Conservation (phyloP, 2,113 vertebrate species). For the Oreochromis spilurus region DNA sequence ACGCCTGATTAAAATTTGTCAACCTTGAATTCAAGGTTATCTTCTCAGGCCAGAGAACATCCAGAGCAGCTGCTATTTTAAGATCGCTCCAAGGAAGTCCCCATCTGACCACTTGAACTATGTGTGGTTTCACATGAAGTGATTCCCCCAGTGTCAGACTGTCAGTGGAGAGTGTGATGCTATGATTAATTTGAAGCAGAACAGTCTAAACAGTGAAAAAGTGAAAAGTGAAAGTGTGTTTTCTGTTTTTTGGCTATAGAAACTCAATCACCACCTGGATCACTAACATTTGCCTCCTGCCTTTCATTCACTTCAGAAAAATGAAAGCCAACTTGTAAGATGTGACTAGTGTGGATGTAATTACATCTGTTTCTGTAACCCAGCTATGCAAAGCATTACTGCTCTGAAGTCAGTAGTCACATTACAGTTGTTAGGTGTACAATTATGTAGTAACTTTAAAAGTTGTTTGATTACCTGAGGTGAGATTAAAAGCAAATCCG, state of each 20-base stretch:
- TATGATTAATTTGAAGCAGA: not conserved
- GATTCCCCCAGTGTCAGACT: not conserved
- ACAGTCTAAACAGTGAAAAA: not conserved
- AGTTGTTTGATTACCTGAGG: not conserved
- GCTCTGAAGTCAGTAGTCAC: not conserved
- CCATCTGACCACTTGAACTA: not conserved
- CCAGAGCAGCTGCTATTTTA: not conserved
- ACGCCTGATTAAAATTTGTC: not conserved
- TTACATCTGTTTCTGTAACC: not conserved
- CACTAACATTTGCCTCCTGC: not conserved
- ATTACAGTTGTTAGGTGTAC: not conserved
- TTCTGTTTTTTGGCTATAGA: not conserved
- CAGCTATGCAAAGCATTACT: not conserved
- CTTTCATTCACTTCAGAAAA: not conserved
- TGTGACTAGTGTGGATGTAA: not conserved
- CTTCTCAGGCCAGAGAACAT: not conserved
- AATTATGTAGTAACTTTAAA: not conserved
- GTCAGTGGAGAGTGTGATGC: not conserved
- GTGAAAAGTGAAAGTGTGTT: not conserved
- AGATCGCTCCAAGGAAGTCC: not conserved
- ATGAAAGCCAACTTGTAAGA: not conserved
- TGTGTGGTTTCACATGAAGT: not conserved
- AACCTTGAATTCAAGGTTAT: not conserved
- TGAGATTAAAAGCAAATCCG: not conserved
- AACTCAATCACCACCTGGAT: not conserved